Conservation (phyloP, 1,140 invertebrate genomes). For the Euschistus heros region DNA sequence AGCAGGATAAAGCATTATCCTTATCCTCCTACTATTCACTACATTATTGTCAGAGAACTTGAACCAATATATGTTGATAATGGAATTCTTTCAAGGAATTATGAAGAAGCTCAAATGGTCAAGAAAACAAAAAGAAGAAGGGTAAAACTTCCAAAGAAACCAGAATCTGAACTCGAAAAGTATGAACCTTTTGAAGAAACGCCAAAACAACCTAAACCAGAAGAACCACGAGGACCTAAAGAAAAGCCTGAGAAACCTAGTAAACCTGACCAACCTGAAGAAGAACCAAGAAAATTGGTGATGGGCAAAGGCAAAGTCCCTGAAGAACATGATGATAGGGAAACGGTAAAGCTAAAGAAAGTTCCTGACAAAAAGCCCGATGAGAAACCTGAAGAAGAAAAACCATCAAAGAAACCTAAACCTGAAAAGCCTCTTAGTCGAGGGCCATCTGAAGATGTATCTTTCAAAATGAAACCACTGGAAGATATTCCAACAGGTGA, state of each 20-base stretch:
- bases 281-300: constrained; percentile 37
- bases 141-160: constrained; percentile 15
- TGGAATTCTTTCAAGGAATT: constrained; percentile 49
- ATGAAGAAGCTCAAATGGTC: constrained; percentile 29
- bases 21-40: constrained; percentile 36
- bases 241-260: constrained; percentile 25
- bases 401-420: constrained; percentile 31
- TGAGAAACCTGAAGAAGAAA: constrained; percentile 30
- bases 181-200: constrained; percentile 23
- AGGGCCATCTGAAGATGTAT: constrained; percentile 15
- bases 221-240: constrained; percentile 13
- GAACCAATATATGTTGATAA: constrained; percentile 38
- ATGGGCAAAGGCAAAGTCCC: constrained; percentile 35
- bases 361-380: constrained; percentile 25
- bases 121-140: constrained; percentile 20
- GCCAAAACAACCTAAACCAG: constrained; percentile 26
- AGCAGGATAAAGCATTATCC: constrained; percentile 46
- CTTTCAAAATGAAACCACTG: constrained; percentile 29
- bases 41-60: constrained; percentile 29
- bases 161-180: constrained; percentile 27
- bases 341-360: constrained; percentile 29
- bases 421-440: constrained; percentile 23
- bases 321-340: constrained; percentile 27
- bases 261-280: constrained; percentile 7
- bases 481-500: constrained; percentile 30